Conservation (phyloP, 1,140 invertebrate genomes). For the Euschistus heros region DNA sequence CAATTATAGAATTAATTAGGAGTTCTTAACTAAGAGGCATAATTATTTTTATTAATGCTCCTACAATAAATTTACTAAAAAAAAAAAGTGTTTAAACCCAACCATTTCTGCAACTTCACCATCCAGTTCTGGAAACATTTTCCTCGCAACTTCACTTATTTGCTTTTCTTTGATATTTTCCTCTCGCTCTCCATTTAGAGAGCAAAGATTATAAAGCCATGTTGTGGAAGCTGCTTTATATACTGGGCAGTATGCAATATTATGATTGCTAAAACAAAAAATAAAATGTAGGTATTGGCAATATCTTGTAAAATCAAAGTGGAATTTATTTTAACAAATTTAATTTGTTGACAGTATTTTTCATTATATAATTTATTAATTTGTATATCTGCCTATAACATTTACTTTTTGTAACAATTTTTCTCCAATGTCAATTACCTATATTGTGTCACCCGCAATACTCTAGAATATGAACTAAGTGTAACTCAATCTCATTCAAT, state of each 20-base stretch:
- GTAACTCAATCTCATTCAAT: too few species aligned
- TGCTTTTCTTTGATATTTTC: constrained; percentile 35
- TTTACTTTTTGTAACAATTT: too few species aligned
- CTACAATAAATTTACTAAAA: too few species aligned
- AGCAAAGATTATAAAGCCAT: constrained; percentile 42
- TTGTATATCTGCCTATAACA: not conserved
- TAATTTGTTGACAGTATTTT: not conserved
- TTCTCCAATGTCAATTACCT: too few species aligned
- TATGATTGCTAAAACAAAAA: constrained; percentile 34
- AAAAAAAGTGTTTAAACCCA: constrained; percentile 15
- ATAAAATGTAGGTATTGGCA: not conserved
- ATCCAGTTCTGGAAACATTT: constrained; percentile 37
- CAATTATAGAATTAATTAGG: too few species aligned
- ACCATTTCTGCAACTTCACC: constrained; percentile 38
- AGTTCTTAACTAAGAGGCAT: too few species aligned
- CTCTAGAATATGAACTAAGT: too few species aligned
- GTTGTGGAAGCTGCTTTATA: constrained; percentile 45
- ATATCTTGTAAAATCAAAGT: too few species aligned
- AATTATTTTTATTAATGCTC: too few species aligned
- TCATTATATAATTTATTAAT: not conserved
- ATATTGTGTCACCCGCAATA: too few species aligned
- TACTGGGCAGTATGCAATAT: constrained; percentile 44
- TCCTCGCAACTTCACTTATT: constrained; percentile 36
- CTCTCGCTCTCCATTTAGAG: constrained; percentile 35
- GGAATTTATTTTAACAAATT: not conserved